phyloP scores from a whole-genome alignment of 2,888 invertebrate genomes.

The Athetis lepigone region DNA sequence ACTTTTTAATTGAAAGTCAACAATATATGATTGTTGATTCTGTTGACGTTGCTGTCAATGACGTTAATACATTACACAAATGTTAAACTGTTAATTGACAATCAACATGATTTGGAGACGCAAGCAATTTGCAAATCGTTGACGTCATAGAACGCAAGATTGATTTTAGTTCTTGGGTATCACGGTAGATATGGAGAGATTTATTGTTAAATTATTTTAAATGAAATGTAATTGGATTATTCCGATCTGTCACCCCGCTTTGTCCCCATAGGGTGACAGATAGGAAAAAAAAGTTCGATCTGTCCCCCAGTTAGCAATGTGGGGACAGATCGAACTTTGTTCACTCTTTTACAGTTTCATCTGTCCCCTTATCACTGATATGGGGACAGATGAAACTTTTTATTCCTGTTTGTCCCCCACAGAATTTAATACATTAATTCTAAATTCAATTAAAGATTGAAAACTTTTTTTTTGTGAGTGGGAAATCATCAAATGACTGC shows the following conservation, averaged over 20 bases:
- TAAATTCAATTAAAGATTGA: no score
- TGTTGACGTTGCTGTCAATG: slow-evolving; percentile 16
- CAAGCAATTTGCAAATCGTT: slow-evolving; percentile 5
- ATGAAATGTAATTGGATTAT: neutral
- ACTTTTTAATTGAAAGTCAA: slow-evolving; percentile 11
- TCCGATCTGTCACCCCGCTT: no score
- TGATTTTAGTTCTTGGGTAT: slow-evolving; percentile 13
- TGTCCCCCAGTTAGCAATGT: no score
- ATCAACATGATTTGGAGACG: slow-evolving; percentile 10
- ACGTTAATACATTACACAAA: slow-evolving; percentile 11
- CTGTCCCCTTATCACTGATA: no score
- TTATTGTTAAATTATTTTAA: neutral
- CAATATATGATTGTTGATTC: neutral
- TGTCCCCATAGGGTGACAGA: neutral
- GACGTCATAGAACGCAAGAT: slow-evolving; percentile 7
- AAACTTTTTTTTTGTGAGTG: no score
- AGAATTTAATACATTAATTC: no score
- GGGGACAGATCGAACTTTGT: no score
- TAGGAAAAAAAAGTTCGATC: no score
- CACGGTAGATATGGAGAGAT: slow-evolving; percentile 12
- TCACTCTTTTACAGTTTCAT: no score
- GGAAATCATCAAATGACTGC: no score
- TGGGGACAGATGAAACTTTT: no score
- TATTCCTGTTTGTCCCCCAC: no score
- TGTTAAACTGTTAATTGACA: slow-evolving; percentile 24